phyloP scores from a whole-genome alignment of 2,888 invertebrate genomes.

The Anthoptus insignis region DNA sequence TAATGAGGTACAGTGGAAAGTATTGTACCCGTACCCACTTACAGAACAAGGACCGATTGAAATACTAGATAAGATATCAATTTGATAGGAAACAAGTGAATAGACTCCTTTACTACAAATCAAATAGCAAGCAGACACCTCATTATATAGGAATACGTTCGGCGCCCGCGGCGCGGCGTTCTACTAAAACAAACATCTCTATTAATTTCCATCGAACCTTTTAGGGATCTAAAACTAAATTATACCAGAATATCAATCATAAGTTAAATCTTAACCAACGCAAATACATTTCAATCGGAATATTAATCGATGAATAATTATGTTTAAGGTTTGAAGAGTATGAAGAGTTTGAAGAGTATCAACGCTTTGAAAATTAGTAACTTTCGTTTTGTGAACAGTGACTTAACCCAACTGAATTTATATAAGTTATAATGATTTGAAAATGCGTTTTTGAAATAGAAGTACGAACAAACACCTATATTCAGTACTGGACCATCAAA shows the following conservation, averaged over 20 bases:
- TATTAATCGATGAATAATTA: constrained; percentile 24
- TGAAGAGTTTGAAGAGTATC: no score
- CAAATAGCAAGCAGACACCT: constrained; percentile 72
- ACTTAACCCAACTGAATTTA: no score
- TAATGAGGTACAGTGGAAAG: constrained; percentile 26
- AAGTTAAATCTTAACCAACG: constrained; percentile 29
- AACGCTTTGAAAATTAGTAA: neutral
- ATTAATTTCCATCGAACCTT: constrained; percentile 72
- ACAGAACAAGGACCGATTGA: constrained; percentile 16
- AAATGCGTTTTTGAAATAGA: no score
- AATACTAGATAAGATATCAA: constrained; percentile 36
- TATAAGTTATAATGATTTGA: no score
- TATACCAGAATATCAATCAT: constrained; percentile 78
- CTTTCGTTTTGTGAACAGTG: no score
- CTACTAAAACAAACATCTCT: constrained; percentile 82
- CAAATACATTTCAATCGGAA: constrained; percentile 25
- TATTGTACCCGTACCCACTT: constrained; percentile 27
- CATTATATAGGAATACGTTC: constrained; percentile 69
- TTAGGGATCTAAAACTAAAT: constrained; percentile 62
- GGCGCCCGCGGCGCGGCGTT: constrained; percentile 72
- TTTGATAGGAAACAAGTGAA: constrained; percentile 39
- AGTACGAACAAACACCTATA: no score
- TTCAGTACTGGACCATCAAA: no score
- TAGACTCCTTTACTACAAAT: constrained; percentile 60
- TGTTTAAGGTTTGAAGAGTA: neutral